These are phyloP conservation scores for Agrochola circellaris DNA, from an alignment of 2,888 invertebrate genomes.

Conservation along the genomic window DNA sequence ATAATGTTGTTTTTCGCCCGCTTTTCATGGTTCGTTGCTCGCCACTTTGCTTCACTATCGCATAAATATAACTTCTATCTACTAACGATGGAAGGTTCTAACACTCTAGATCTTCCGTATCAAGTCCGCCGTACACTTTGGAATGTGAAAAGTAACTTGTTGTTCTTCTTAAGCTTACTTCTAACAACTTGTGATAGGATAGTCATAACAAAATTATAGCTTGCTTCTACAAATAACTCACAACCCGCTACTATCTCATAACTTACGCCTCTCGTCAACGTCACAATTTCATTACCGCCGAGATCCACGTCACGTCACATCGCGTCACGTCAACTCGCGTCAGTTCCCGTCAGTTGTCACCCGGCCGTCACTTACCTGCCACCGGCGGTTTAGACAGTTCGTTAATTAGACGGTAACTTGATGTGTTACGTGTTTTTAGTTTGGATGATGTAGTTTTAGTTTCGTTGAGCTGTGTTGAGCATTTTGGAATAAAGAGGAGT, in stretches of 20 bases:
- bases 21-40: not conserved
- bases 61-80: not conserved
- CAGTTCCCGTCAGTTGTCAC: constrained; percentile 73
- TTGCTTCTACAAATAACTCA: not conserved
- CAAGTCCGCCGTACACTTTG: not conserved
- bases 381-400: constrained; percentile 81
- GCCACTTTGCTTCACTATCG: not conserved
- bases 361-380: constrained; percentile 83
- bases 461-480: constrained; percentile 18
- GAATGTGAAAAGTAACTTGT: not conserved
- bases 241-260: constrained; percentile 53
- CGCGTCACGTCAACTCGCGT: constrained; percentile 72
- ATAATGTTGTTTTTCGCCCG: not conserved
- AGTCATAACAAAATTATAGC: not conserved
- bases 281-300: constrained; percentile 88
- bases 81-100: no score
- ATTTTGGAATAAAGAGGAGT: constrained; percentile 26
- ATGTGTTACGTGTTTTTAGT: constrained; percentile 69
- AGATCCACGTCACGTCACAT: constrained; percentile 78
- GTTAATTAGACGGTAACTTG: constrained; percentile 88
- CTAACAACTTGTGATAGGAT: no score
- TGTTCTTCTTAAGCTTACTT: not conserved
- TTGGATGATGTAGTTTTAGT: constrained; percentile 55
- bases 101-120: not conserved
- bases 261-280: constrained; percentile 70